Conservation (phyloP, 2,797 vertebrate species). For the Emys orbicularis region DNA sequence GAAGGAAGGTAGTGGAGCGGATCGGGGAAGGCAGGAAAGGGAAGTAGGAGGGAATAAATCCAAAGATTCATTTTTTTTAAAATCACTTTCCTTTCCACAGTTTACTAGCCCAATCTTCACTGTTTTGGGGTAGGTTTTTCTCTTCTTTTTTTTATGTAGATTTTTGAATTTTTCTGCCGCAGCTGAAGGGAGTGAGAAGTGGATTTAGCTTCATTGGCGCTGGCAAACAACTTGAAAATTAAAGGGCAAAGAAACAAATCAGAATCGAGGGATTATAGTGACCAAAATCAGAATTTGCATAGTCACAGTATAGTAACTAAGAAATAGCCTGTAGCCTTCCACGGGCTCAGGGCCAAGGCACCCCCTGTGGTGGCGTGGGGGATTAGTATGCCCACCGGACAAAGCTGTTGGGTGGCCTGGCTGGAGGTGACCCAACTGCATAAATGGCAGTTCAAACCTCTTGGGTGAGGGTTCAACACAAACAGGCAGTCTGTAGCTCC, state of each 20-base stretch:
- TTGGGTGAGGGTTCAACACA: too few species aligned
- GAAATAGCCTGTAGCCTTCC: slow-evolving; percentile 29
- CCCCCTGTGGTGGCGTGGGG: too few species aligned
- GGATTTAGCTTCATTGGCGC: neutral
- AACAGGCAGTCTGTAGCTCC: too few species aligned
- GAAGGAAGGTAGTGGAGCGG: neutral
- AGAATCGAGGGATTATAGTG: slow-evolving; percentile 44
- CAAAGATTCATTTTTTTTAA: neutral
- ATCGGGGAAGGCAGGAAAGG: neutral
- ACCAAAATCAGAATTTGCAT: slow-evolving; percentile 68
- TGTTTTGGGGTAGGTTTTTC: neutral
- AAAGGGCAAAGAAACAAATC: slow-evolving; percentile 21
- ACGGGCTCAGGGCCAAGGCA: too few species aligned
- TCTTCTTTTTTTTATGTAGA: neutral
- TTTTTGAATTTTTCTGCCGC: neutral
- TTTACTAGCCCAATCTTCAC: too few species aligned
- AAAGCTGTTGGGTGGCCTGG: too few species aligned
- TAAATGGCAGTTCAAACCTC: too few species aligned
- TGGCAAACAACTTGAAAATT: slow-evolving; percentile 13
- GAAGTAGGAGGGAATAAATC: neutral
- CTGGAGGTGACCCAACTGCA: too few species aligned
- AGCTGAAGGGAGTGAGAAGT: neutral
- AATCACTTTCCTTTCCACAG: too few species aligned
- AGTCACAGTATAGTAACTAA: slow-evolving; percentile 60
- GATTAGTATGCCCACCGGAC: too few species aligned